Percentiles rank a stretch among this genome's conserved stretches.
Evolutionary conservation across 2,888 invertebrate species (phyloP).

Genomic region (Athripsodes cinereus): DNA sequence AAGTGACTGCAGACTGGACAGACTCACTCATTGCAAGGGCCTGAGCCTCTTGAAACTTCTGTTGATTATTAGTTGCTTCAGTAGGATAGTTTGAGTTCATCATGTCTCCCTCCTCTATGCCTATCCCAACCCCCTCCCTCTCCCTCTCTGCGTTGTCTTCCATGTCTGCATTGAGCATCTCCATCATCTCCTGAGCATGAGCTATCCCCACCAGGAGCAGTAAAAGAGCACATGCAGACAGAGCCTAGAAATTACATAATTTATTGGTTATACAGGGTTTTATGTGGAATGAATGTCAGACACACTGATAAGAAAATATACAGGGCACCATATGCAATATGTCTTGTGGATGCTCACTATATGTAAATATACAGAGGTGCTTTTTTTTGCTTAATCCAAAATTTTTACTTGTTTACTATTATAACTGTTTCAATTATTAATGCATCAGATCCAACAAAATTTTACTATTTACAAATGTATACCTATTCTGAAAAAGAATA

Average conservation of each 20-base stretch:
- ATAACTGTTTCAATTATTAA: too few relatives aligned
- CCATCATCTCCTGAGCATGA: constrained; percentile 46
- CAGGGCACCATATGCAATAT: too few relatives aligned
- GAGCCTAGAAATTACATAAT: constrained; percentile 36
- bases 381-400: too few relatives aligned
- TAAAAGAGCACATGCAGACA: constrained; percentile 45
- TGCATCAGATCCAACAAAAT: too few relatives aligned
- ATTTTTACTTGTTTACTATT: too few relatives aligned
- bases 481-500: too few relatives aligned
- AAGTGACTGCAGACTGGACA: background rate
- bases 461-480: too few relatives aligned
- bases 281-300: too few relatives aligned
- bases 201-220: constrained; percentile 46
- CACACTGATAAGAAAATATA: too few relatives aligned
- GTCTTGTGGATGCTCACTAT: too few relatives aligned
- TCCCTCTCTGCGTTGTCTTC: constrained; percentile 46
- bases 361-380: too few relatives aligned
- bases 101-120: constrained; percentile 8
- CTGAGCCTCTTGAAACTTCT: constrained; percentile 47
- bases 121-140: constrained; percentile 29
- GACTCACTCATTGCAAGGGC: constrained; percentile 44
- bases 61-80: constrained; percentile 45
- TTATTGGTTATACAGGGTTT: too few relatives aligned
- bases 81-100: constrained; percentile 36
- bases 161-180: constrained; percentile 48